Conservation (phyloP, 2,797 vertebrate species). For the Scleropages formosus region DNA sequence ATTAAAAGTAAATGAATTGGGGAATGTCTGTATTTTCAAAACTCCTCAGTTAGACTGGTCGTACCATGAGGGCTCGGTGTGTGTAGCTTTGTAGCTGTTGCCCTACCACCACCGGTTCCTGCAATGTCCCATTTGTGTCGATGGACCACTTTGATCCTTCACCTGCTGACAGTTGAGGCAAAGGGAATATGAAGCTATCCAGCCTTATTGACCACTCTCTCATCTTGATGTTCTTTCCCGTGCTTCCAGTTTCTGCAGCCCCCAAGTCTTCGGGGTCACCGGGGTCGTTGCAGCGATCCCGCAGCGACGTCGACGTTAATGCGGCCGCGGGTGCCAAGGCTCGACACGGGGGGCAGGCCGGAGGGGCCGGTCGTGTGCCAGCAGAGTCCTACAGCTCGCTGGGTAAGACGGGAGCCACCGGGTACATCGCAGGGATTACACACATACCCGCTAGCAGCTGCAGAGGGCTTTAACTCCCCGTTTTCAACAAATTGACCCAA, state of each 20-base stretch:
- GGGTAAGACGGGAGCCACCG: conserved; percentile 60
- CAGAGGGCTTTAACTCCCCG: not conserved
- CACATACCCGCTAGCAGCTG: not conserved
- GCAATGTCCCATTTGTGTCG: no score
- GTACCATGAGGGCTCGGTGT: no score
- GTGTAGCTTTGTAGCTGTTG: no score
- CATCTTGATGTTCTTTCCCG: not conserved
- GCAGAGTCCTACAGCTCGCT: conserved; percentile 77
- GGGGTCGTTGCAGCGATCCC: conserved; percentile 76
- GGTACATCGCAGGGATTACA: no score
- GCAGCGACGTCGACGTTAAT: conserved; percentile 79
- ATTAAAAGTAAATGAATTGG: no score
- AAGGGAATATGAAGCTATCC: not conserved
- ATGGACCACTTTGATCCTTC: not conserved
- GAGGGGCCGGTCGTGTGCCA: conserved; percentile 69
- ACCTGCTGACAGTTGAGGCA: not conserved
- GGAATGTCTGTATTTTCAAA: no score
- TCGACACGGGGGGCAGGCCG: conserved; percentile 65
- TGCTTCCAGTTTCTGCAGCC: conserved; percentile 58
- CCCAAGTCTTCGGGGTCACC: conserved; percentile 70
- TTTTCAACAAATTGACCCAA: not conserved
- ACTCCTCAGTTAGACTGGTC: no score
- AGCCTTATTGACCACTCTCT: not conserved
- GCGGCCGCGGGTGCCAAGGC: conserved; percentile 78
- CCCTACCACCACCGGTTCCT: no score